Evolutionary conservation across 2,888 invertebrate species (phyloP), one percentile per base, ranked within the genome.

Genomic region (Autographa gamma): DNA sequence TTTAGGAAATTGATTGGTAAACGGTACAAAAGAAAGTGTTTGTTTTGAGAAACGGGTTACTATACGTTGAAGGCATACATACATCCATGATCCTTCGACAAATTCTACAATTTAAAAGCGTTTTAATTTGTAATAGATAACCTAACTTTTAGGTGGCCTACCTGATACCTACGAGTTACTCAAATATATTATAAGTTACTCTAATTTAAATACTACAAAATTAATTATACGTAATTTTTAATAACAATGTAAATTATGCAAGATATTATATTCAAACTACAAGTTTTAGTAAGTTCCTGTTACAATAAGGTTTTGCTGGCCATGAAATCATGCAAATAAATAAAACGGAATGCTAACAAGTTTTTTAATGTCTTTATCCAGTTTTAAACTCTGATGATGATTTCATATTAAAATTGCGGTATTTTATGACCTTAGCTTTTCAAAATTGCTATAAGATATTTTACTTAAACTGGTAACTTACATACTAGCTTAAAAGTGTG

Each of bases 11-110:
- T 70, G 67, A 80, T 60, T 67, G 52, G 43, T 67, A 65, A 79
- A 81, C 80, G 65, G 69, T 76, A 82, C 60, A 67, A 70, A 74
- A 76, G 71, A 80, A 67, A 80, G 69, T 68, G 65, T 58, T 77
- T 66, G 60, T 60, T 14, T 43, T 9, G 13, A 19, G 4, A 6
- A 7, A n/a, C 5, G 48, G 5, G n/a, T n/a, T n/a, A n/a, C 5
- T 6, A n/a, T 14, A 43, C 16, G 5, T 16, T 1, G 16, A 16
- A 43, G 43, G 43, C 16, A 48, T 48, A 48, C n/a, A n/a, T 48
- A 5, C 5, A 48, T n/a, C n/a, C n/a, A 25, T 25, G 25, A 25
- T 1, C 3, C 25, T 25, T 25, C 25, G 25, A 25, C 3, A 25
- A 25, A 25, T 25, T 25, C 25, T 25, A 25, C 25, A 25, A 25